Evolutionary conservation across 2,113 vertebrate species (phyloP).

Genomic region (human (Homo sapiens)): GRCh38 chr5:135350001-135350500

Average conservation of each 20-base stretch:
- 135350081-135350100: background rate
- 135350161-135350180: background rate
- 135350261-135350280: background rate
- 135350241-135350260: background rate
- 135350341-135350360: background rate
- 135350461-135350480: background rate
- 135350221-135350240: background rate
- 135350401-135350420: too few relatives aligned
- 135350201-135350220: background rate
- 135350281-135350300: background rate
- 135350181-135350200: background rate
- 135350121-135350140: background rate
- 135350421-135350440: background rate
- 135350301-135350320: background rate
- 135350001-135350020: background rate
- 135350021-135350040: background rate
- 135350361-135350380: background rate
- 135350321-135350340: background rate
- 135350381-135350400: background rate
- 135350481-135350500: rapidly evolving
- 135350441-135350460: background rate
- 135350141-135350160: background rate
- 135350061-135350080: background rate
- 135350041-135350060: background rate
- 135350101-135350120: background rate